phyloP scores from a whole-genome alignment of 2,797 vertebrate species.

The Chelonia mydas region DNA sequence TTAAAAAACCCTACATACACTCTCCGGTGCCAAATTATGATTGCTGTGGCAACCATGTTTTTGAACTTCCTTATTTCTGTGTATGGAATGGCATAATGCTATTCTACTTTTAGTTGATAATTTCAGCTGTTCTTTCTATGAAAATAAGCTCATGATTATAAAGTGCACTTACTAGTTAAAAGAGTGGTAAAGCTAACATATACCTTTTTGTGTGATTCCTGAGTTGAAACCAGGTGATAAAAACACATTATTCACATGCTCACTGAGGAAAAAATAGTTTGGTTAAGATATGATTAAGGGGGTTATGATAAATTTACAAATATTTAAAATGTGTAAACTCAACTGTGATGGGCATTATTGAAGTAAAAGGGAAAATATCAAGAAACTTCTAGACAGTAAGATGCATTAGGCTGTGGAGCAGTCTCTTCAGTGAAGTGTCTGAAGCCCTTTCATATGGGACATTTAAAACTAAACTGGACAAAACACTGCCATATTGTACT shows the following conservation, averaged over 20 bases:
- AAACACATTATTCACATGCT: background rate
- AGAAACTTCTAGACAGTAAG: conserved; percentile 4
- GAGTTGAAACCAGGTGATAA: background rate
- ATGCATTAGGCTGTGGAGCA: background rate
- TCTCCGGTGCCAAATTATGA: background rate
- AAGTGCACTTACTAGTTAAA: background rate
- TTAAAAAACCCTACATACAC: background rate
- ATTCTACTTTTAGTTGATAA: no score
- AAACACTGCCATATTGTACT: background rate
- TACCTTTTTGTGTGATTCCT: background rate
- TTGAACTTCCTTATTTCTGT: background rate
- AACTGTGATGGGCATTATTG: background rate
- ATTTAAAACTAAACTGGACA: background rate
- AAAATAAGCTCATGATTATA: background rate
- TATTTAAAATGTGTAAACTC: background rate
- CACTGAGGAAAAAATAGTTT: background rate
- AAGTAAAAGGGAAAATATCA: background rate
- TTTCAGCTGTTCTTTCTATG: background rate
- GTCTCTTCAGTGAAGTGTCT: background rate
- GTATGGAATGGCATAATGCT: background rate
- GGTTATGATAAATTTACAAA: background rate
- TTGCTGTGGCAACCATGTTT: background rate
- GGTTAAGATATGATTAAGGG: background rate
- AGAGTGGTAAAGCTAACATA: background rate
- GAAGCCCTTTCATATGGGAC: background rate